Conservation (phyloP, 2,888 invertebrate genomes). For the Leptura quadrifasciata region DNA sequence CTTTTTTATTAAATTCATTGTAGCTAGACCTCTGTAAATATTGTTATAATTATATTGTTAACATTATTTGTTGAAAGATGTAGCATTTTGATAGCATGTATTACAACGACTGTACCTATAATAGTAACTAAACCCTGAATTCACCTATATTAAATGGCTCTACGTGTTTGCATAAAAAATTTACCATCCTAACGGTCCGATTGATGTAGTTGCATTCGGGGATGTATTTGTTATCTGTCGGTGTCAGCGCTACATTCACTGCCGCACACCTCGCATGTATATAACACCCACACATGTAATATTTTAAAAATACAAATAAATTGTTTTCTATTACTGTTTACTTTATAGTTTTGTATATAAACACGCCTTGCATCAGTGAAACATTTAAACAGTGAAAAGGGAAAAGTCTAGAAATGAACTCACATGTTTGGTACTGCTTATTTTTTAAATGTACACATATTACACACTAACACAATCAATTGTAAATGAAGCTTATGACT, state of each 20-base stretch:
- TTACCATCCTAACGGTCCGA: conserved; percentile 33
- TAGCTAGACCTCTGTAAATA: conserved; percentile 57
- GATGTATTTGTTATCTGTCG: conserved; percentile 53
- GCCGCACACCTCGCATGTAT: conserved; percentile 68
- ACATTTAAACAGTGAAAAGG: not conserved
- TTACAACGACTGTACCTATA: conserved; percentile 24
- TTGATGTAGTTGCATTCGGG: conserved; percentile 59
- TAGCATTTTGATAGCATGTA: conserved; percentile 60
- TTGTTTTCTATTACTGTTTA: conserved; percentile 69
- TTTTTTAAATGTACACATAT: not conserved
- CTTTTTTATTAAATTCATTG: conserved; percentile 51
- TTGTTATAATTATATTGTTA: conserved; percentile 54
- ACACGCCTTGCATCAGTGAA: conserved; percentile 33
- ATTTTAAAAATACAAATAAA: conserved; percentile 64
- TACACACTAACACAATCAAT: not conserved
- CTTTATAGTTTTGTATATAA: conserved; percentile 57
- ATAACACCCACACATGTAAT: conserved; percentile 61
- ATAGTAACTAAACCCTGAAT: conserved; percentile 55
- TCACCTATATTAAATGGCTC: conserved; percentile 65
- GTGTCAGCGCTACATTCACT: conserved; percentile 63
- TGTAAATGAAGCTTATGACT: too few species aligned
- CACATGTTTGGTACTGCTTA: not conserved
- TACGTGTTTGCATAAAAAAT: conserved; percentile 66
- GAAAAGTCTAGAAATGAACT: conserved; percentile 24
- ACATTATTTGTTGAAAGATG: conserved; percentile 49